Conservation (phyloP, 2,113 vertebrate species). For the Cichladusa arquata region DNA sequence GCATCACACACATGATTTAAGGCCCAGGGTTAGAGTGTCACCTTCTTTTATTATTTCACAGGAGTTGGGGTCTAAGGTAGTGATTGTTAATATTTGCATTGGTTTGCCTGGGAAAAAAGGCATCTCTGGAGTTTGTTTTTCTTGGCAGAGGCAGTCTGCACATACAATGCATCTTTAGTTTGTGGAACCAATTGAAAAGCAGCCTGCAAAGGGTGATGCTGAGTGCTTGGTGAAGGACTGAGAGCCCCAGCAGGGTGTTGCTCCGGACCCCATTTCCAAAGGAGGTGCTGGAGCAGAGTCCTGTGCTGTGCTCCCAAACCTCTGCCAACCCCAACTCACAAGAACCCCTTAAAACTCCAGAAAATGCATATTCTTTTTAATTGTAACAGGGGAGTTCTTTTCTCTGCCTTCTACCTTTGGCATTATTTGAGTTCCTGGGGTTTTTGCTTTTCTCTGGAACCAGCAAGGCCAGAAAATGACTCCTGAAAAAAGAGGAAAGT, state of each 20-base stretch:
- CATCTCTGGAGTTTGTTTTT: slow-evolving; percentile 31
- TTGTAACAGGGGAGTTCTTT: background rate
- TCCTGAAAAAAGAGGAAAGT: background rate
- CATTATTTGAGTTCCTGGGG: background rate
- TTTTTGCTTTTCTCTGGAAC: background rate
- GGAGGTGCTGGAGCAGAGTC: background rate
- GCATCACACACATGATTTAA: background rate
- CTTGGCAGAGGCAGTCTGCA: slow-evolving; percentile 9
- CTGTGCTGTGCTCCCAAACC: background rate
- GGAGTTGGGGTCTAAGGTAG: background rate
- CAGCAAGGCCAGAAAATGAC: background rate
- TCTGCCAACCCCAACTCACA: background rate
- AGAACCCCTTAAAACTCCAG: background rate
- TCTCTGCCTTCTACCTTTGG: background rate
- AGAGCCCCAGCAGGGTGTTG: background rate
- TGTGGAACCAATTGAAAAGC: background rate
- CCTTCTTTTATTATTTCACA: background rate
- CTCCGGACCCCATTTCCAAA: background rate
- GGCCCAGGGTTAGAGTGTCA: background rate
- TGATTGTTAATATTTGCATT: background rate
- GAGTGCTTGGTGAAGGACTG: background rate
- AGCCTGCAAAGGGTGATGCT: background rate
- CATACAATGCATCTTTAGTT: slow-evolving; percentile 47
- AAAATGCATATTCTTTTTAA: background rate
- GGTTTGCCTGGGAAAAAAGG: background rate